These are phyloP conservation scores for Drosophila formosana DNA, from an alignment of 2,888 invertebrate genomes.

Conservation along the genomic window DNA sequence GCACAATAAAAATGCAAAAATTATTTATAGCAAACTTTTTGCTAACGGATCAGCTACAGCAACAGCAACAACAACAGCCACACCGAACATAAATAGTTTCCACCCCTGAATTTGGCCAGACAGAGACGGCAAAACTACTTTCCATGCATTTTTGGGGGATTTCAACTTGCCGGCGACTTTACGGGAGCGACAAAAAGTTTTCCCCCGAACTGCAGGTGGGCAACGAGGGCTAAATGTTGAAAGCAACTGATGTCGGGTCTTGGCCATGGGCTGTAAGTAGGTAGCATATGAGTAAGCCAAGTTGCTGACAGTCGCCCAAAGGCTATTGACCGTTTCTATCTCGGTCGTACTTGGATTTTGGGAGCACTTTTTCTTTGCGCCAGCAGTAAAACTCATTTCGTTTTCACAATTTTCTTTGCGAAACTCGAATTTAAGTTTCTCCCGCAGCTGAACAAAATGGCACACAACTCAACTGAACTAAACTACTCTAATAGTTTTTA, in stretches of 20 bases:
- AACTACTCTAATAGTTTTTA: constrained; percentile 72
- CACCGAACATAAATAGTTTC: constrained; percentile 77
- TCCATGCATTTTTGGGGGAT: constrained; percentile 25
- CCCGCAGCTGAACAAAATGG: constrained; percentile 14
- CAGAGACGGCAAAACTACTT: constrained; percentile 29
- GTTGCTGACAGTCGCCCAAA: constrained; percentile 35
- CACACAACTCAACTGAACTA: constrained; percentile 48
- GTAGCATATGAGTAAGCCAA: constrained; percentile 46
- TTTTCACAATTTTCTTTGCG: constrained; percentile 42
- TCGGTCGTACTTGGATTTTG: constrained; percentile 1
- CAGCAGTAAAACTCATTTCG: constrained; percentile 37
- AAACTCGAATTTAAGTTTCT: constrained; percentile 75
- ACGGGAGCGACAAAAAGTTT: constrained; percentile 44
- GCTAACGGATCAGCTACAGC: constrained; percentile 45
- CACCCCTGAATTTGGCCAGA: constrained; percentile 11
- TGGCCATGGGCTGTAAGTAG: constrained; percentile 25
- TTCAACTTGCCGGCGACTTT: constrained; percentile 27
- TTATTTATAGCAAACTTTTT: constrained; percentile 75
- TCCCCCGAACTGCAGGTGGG: constrained; percentile 37
- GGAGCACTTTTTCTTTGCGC: constrained; percentile 4
- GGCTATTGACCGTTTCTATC: constrained; percentile 33
- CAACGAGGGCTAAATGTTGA: constrained; percentile 39
- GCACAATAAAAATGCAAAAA: constrained; percentile 81
- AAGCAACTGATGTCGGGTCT: constrained; percentile 57
- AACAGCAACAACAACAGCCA: constrained; percentile 15